These are phyloP conservation scores for Blastobasis adustella DNA, from an alignment of 2,888 invertebrate genomes.

Conservation along the genomic window DNA sequence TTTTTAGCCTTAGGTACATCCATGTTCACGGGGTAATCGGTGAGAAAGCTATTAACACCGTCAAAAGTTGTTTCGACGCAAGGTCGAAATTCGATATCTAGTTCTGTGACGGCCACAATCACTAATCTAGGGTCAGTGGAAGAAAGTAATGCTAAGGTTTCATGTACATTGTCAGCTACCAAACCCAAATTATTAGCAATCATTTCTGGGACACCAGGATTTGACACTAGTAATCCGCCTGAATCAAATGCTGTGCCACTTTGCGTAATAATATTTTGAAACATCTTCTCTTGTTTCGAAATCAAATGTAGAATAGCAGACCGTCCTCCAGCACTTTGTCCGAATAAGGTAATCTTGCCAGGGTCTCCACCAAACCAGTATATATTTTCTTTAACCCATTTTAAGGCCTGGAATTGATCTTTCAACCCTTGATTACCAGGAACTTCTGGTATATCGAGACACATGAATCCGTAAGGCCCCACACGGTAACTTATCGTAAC, in stretches of 20 bases:
- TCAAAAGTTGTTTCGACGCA: constrained; percentile 30
- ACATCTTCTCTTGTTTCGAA: constrained; percentile 33
- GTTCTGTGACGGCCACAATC: constrained; percentile 15
- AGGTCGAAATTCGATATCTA: constrained; percentile 7
- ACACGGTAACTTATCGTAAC: constrained; percentile 22
- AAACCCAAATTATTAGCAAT: constrained; percentile 20
- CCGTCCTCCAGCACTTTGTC: constrained; percentile 16
- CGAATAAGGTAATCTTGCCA: constrained; percentile 14
- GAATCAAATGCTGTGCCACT: constrained; percentile 31
- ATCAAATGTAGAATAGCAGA: constrained; percentile 26
- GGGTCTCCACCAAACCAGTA: constrained; percentile 17
- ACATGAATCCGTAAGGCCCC: constrained; percentile 22
- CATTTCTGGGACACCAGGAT: constrained; percentile 12
- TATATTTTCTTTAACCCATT: constrained; percentile 20
- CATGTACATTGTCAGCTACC: constrained; percentile 13
- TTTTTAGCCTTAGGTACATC: constrained; percentile 18
- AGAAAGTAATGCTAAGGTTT: constrained; percentile 20
- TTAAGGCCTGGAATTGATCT: constrained; percentile 17
- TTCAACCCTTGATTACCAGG: constrained; percentile 21
- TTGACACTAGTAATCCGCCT: constrained; percentile 9
- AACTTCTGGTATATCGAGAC: constrained; percentile 17
- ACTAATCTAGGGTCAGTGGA: constrained; percentile 15
- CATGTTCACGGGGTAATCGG: constrained; percentile 17
- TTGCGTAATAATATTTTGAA: constrained; percentile 37
- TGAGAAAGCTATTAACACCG: constrained; percentile 25